Percentiles rank a stretch among this genome's conserved stretches.
phyloP scores from a whole-genome alignment of 2,113 vertebrate species.

The Ophiodon elongatus region DNA sequence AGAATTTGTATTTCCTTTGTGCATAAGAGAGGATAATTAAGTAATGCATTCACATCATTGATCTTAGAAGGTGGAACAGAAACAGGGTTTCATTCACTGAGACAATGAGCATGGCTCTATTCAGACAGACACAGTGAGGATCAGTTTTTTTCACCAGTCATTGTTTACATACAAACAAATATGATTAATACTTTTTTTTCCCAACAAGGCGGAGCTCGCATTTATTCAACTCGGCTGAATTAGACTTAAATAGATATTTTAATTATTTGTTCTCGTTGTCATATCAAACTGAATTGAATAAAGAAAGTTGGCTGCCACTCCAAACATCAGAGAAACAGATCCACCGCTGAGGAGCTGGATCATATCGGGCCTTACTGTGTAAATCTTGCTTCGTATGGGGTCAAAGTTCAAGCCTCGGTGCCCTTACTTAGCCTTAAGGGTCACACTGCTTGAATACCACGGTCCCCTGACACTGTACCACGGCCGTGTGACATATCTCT shows the following conservation, averaged over 20 bases:
- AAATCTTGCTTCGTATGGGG: constrained; percentile 1
- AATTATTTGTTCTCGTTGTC: not conserved
- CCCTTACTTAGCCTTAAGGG: constrained; percentile 38
- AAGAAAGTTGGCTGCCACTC: not conserved
- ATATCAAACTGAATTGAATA: not conserved
- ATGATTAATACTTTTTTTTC: not conserved
- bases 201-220: not conserved
- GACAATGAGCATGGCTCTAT: not conserved
- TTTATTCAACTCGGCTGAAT: not conserved
- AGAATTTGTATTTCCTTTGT: no score
- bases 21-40: no score
- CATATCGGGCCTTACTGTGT: constrained; percentile 28
- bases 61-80: not conserved
- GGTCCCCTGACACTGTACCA: constrained; percentile 59
- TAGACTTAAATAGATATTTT: not conserved
- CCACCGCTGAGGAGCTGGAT: accelerated
- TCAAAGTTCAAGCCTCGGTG: constrained; percentile 53
- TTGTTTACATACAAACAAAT: not conserved
- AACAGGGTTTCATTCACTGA: not conserved
- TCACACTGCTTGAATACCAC: constrained; percentile 64
- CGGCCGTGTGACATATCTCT: constrained; percentile 56
- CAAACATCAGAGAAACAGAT: constrained; percentile 18
- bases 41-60: not conserved
- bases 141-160: not conserved
- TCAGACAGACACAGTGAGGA: not conserved